These are phyloP conservation scores for Sternotherus odoratus DNA, from an alignment of 2,797 vertebrate species.

Conservation along the genomic window DNA sequence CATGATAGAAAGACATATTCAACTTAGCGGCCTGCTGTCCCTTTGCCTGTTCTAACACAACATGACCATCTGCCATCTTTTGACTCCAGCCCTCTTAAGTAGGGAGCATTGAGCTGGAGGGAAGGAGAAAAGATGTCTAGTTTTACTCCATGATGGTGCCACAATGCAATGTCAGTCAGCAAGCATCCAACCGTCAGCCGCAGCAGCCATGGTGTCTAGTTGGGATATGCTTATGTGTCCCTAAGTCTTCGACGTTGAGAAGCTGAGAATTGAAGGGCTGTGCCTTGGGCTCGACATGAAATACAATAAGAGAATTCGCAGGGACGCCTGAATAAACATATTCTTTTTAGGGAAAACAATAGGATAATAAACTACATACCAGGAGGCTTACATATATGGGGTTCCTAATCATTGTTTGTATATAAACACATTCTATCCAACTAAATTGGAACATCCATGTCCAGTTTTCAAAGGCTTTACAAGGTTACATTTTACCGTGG, in stretches of 20 bases:
- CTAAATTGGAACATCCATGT: neutral
- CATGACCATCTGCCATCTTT: neutral
- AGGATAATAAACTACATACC: neutral
- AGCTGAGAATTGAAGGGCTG: neutral
- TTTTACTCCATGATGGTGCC: neutral
- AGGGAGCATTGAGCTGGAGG: neutral
- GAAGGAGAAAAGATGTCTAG: neutral
- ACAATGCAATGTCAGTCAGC: neutral
- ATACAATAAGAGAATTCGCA: neutral
- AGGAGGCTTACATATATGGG: accelerated
- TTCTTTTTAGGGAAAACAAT: accelerated
- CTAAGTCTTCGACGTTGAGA: neutral
- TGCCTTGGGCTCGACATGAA: neutral
- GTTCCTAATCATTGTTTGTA: neutral
- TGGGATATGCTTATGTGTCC: neutral
- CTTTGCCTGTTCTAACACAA: neutral
- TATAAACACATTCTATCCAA: neutral
- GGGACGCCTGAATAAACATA: neutral
- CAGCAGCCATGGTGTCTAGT: neutral
- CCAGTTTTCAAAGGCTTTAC: neutral
- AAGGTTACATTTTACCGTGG: neutral
- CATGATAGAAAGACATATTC: neutral
- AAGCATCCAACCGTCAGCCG: neutral
- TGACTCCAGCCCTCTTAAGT: neutral
- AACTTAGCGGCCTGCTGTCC: neutral